Base-by-base conservation (phyloP, 2,797 vertebrate genomes). In the Sebastes vulpes region DNA sequence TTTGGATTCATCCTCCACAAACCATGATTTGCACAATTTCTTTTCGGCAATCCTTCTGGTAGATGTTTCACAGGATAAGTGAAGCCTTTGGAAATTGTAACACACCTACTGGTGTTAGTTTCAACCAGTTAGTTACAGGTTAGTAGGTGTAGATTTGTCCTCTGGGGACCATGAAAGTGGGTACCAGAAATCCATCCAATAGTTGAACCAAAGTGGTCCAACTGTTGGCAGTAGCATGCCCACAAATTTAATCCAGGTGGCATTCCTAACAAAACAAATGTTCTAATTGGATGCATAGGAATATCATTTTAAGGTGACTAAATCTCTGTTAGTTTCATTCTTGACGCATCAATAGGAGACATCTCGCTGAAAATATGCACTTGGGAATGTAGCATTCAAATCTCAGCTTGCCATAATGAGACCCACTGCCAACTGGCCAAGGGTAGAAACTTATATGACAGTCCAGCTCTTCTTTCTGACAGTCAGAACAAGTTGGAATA, bases 401-500 rank as follows among this genome's bases (percentile, higher is more conserved):
- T 59, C 42, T 18, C 23, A 31, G 7, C 38, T 54, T 69, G 26
- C 6, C 18, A 28, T 23, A 54, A 48, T 68, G 48, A 61, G 20
- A 42, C 31, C 25, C 0, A 4, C 18, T 48, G 74, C 71, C 65
- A 67, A 60, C 59, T 64, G 72, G 64, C 9, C 32, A 48, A 0
- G 42, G 21, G 11, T 31, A 1, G 73, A 76, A 73, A 75, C 16
- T 9, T 29, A 52, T 14, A 12, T 63, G 11, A 76, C 70, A 5
- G 14, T 20, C 31, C 38, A 35, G 31, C 5, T 38, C 67, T 26
- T 68, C 32, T 72, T 2, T 18, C 25, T 78, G 23, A 64, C 48
- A 72, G 54, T 21, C 60, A 61, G 64, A 77, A 75, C 72, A 64
- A 25, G 56, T 35, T 54, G 63, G 21, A 64, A 48, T 66, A 25